A percentile compares a stretch with the other conserved stretches of the same genome.
These are phyloP conservation scores for Lordiphosa clarofinis DNA, from an alignment of 1,140 invertebrate species.

Conservation along the genomic window DNA sequence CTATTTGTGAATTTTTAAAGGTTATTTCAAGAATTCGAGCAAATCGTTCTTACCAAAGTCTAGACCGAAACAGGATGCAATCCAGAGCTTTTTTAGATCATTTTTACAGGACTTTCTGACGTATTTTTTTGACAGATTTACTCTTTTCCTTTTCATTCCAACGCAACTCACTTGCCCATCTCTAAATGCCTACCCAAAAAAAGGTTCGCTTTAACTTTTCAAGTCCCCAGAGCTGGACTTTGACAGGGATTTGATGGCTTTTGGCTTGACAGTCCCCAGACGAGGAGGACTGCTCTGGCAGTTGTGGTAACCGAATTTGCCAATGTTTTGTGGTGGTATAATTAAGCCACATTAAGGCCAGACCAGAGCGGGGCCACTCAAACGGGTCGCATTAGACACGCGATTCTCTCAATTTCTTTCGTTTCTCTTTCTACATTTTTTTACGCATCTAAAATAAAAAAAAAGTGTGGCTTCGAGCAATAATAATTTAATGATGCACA, in stretches of 20 bases:
- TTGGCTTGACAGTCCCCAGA: constrained; percentile 2
- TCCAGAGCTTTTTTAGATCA: no score
- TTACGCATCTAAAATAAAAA: constrained; percentile 37
- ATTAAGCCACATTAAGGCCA: constrained; percentile 67
- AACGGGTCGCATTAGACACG: constrained; percentile 57
- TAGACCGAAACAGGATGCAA: no score
- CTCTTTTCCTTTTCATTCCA: no score
- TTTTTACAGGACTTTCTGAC: no score
- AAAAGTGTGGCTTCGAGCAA: constrained; percentile 53
- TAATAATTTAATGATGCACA: constrained; percentile 72
- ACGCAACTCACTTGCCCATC: no score
- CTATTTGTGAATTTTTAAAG: no score
- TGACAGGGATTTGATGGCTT: constrained; percentile 67
- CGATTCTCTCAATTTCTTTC: constrained; percentile 52
- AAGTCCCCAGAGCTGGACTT: constrained; percentile 50
- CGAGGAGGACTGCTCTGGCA: constrained; percentile 1
- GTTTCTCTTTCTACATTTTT: constrained; percentile 13
- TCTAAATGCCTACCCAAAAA: no score
- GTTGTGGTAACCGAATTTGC: constrained; percentile 32
- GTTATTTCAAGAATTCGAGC: no score
- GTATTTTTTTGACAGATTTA: no score
- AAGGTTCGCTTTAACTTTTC: constrained; percentile 8
- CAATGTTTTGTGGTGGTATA: constrained; percentile 40
- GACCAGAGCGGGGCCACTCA: constrained; percentile 38
- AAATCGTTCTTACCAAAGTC: no score